Base-by-base conservation (phyloP, 2,797 vertebrate species). In the Melanotaenia trifasciata region DNA sequence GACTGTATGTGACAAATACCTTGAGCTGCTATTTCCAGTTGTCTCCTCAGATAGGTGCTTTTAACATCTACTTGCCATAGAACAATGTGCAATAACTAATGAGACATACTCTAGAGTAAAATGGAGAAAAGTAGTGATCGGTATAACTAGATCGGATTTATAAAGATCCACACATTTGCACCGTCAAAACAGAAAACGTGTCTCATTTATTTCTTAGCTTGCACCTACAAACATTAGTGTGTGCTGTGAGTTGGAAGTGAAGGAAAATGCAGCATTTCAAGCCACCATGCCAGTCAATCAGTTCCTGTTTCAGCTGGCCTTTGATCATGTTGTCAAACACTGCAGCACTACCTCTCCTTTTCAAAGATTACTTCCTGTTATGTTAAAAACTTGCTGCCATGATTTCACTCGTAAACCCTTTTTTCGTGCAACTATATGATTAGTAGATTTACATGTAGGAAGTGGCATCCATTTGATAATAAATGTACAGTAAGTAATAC, bases 1-100 rank as follows among this genome's bases (percentile, higher is more conserved):
- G 71, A 70, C 83, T 75, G 47, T 72, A 80, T 83, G 86, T 88
- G 85, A 86, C 74, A 89, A 71, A 85, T 91, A 84, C 76, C 78
- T 89, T 57, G 53, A 67, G 87, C 58, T 76, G 74, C 78, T 84
- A 84, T 86, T 89, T 81, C 57, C 50, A 86, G 66, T 64, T 38
- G 43, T 32, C 64, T 76, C 33, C 56, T 63, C 65, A 71, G 57
- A 76, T 72, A 81, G 75, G 58, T 22, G 63, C 58, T 59, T 84
- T 80, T 87, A 30, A 22, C 80, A 67, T 70, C 38, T 79, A 64
- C 67, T 40, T 84, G 83, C 47, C 26, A 90, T 33, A 72, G 33
- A 84, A 38, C 6, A 35, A 69, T 66, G 38, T 45, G 58, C 33
- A 22, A 32, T 26, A 50, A 53, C 28, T 12, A 2, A 43, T 24